Evolutionary conservation across 1,140 invertebrate species (phyloP).

Genomic region (Pissodes strobi): DNA sequence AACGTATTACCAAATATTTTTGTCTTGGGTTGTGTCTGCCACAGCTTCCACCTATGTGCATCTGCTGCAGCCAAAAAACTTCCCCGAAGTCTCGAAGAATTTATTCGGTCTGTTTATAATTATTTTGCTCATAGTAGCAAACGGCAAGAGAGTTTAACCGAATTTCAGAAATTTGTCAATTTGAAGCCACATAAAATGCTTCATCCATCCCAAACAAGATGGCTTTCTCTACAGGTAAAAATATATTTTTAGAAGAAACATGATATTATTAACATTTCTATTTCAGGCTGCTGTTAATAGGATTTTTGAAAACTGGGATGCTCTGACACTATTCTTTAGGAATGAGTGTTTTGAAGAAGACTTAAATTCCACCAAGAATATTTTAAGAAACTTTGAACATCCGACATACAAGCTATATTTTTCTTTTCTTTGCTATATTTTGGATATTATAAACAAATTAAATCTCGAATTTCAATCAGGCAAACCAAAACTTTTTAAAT

Average conservation of each 20-base stretch:
- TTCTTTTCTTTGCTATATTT: neutral
- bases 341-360: neutral
- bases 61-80: constrained; percentile 15
- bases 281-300: neutral
- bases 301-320: too few species aligned
- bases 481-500: neutral
- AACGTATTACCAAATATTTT: constrained; percentile 9
- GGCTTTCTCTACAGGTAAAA: too few species aligned
- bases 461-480: constrained; percentile 5
- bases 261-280: neutral
- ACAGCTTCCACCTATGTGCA: too few species aligned
- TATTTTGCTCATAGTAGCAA: too few species aligned
- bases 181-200: too few species aligned
- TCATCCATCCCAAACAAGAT: too few species aligned
- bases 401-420: neutral
- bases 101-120: constrained; percentile 3
- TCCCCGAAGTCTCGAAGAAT: too few species aligned
- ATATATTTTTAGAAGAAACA: too few species aligned
- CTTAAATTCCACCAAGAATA: neutral
- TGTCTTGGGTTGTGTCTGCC: too few species aligned
- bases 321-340: neutral
- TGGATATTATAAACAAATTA: neutral
- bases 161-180: constrained; percentile 16
- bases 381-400: neutral
- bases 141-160: neutral